Percentiles rank a stretch among this genome's conserved stretches.
Evolutionary conservation across 2,113 vertebrate genomes (phyloP).

Genomic region (Polyodon spathula): DNA sequence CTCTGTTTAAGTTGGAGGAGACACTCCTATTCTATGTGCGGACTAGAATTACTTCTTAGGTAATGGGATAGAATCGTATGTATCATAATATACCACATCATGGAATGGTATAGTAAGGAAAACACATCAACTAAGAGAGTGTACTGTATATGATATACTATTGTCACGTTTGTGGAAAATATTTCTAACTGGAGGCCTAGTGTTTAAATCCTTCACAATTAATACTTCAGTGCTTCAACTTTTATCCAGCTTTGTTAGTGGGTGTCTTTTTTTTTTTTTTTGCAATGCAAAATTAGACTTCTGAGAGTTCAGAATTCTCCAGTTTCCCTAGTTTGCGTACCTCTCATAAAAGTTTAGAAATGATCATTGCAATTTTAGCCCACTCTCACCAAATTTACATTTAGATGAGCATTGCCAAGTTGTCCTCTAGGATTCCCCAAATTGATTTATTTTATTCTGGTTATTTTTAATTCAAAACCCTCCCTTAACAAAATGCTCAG

Average conservation of each 20-base stretch:
- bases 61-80: too few relatives aligned
- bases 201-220: not conserved
- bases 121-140: too few relatives aligned
- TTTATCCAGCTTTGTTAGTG: too few relatives aligned
- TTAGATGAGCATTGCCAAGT: conserved; percentile 5
- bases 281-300: conserved; percentile 1
- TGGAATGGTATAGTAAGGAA: too few relatives aligned
- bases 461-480: not conserved
- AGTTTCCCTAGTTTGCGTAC: conserved; percentile 1
- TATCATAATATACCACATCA: too few relatives aligned
- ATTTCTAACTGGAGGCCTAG: not conserved
- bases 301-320: conserved; percentile 1
- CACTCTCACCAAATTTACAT: conserved; percentile 2
- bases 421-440: conserved; percentile 1
- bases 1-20: too few relatives aligned
- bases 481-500: not conserved
- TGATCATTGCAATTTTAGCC: conserved; percentile 5
- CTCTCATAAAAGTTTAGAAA: conserved; percentile 3
- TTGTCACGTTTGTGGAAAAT: not conserved
- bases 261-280: not conserved
- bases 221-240: not conserved
- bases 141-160: not conserved
- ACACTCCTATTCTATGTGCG: too few relatives aligned
- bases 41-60: too few relatives aligned
- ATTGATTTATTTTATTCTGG: not conserved